Conservation (phyloP, 1,140 invertebrate genomes). For the Pristionchus pacificus region DNA sequence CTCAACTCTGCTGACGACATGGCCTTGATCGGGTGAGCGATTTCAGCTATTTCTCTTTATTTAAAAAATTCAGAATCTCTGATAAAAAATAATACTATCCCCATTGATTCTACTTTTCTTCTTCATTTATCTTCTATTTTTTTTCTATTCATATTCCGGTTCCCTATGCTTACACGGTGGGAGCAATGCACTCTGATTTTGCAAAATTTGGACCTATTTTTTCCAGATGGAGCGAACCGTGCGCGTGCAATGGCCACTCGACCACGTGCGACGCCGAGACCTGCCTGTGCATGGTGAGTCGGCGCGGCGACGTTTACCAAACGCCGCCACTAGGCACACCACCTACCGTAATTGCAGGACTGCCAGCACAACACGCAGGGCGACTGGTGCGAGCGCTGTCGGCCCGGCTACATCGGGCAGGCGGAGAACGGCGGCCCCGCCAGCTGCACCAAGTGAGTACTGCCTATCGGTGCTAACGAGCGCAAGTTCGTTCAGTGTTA, state of each 20-base stretch:
- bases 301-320: too few species aligned
- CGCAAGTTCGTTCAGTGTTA: too few species aligned
- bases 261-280: constrained; percentile 76
- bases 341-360: constrained; percentile 64
- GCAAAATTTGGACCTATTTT: background rate
- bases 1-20: constrained; percentile 66
- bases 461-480: too few species aligned
- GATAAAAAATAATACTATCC: too few species aligned
- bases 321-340: too few species aligned
- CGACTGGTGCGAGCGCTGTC: constrained; percentile 82
- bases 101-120: too few species aligned
- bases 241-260: constrained; percentile 77
- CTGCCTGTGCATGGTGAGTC: constrained; percentile 74
- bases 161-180: too few species aligned
- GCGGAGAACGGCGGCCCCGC: constrained; percentile 63
- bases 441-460: constrained; percentile 64
- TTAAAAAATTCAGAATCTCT: too few species aligned
- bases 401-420: constrained; percentile 76
- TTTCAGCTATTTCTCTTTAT: too few species aligned
- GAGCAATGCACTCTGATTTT: too few species aligned
- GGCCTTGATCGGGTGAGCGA: constrained; percentile 72
- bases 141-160: too few species aligned
- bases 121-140: too few species aligned
- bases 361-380: constrained; percentile 79
- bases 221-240: constrained; percentile 67